Evolutionary conservation across 2,888 invertebrate species (phyloP), one percentile per base, ranked within the genome.

Genomic region (Plutella xylostella): DNA sequence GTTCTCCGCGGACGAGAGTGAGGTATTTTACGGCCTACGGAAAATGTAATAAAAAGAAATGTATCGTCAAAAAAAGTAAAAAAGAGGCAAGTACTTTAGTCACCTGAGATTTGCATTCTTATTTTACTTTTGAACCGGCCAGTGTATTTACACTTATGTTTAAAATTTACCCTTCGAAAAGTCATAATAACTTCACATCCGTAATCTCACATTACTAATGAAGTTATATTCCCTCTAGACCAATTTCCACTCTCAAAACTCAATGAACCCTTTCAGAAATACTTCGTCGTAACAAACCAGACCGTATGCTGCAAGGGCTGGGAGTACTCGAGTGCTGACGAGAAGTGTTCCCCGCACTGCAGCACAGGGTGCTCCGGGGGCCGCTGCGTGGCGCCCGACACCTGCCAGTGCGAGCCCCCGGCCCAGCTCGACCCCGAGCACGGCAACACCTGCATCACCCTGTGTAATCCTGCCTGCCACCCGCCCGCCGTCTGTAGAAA

Each of bases 301-400:
- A 61, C 62, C 1, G 60, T 78, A 2, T 83, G 83, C 58, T 82
- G 83, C 48, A 64, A 62, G n/a, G 83, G 83, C 15, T 83, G 68
- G 68, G 60, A 65, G 30, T 77, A 82, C 49, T 47, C 58, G n/a
- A 60, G 61, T 34, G 58, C 62, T 1, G 49, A 51, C 0, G 75
- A 80, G 39, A 45, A 48, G 5, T 88, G 88, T 51, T 56, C 63
- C 1, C 84, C 88, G 0, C 62, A 72, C 1, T 88, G 88, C 57
- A 73, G 72, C 47, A 77, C 75, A 0, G 78, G 77, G 1, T 87
- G 87, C 54, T 53, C 48, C 2, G 63, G 68, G 37, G 87, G 87
- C 2, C 65, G 63, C 4, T 84, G 85, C 53, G 53, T 67, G 3
- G 65, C 64, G 1, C 83, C 82, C 1, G 68, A 78, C 19, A 51